Base-by-base conservation (phyloP, 2,888 invertebrate genomes). In the Colletes collaris region DNA sequence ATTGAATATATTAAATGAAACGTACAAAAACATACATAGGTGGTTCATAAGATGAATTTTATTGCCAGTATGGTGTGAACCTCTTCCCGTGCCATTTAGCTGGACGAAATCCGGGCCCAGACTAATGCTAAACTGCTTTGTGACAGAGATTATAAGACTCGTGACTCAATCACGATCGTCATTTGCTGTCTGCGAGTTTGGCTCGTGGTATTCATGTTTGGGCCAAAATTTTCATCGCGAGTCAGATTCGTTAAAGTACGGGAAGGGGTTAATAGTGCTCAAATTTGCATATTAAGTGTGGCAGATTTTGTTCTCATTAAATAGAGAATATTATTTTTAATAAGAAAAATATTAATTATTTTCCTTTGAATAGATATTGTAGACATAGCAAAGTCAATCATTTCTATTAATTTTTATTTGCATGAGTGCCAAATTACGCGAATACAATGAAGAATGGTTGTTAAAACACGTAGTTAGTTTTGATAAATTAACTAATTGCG, bases 261-360 rank as follows among this genome's bases (percentile, higher is more conserved):
- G 27, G 2, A 27, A 27, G 27, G 27, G 27, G 27, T 27, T 27
- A 78, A 81, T 80, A 81, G 64, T 74, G 78, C 74, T 76, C 59
- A 81, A 83, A 76, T 76, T 76, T 78, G 72, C 62, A 55, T 75
- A 66, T 62, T 73, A 67, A 16, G 64, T 72, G 52, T 79, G 62
- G n/a, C 63, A 66, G 35, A 62, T 50, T 72, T 60, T 65, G 50
- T 75, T 71, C 58, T 50, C 56, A 77, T 37, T 35, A 71, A 75
- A 60, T 67, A 46, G 56, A 65, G 35, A 19, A 69, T 11, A 19
- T n/a, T 16, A 52, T 35, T 69, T 50, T 50, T 27, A 3, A 8
- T 55, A 55, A 11, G 27, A n/a, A 27, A 35, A n/a, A n/a, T 11
- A 4, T 67, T 50, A 59, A 56, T 16, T 27, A 67, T 44, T 68